phyloP scores from a whole-genome alignment of 2,888 invertebrate genomes.

The Gibbula magus region DNA sequence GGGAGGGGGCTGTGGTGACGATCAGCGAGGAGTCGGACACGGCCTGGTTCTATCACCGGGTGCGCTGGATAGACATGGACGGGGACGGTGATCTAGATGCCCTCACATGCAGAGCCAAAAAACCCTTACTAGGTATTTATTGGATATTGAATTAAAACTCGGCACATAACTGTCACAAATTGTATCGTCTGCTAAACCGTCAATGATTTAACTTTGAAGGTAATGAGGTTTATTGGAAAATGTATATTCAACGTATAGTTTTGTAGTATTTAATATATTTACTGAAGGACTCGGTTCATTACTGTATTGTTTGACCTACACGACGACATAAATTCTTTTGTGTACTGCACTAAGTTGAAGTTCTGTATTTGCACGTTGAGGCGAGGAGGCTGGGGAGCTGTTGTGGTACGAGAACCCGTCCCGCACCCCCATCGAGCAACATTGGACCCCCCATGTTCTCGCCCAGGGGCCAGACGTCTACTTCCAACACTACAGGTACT shows the following conservation, averaged over 20 bases:
- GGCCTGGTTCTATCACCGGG: slow-evolving; percentile 51
- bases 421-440: slow-evolving; percentile 34
- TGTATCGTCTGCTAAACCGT: no score
- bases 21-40: neutral
- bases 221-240: no score
- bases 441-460: slow-evolving; percentile 57
- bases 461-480: slow-evolving; percentile 55
- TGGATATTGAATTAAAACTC: no score
- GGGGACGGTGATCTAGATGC: slow-evolving; percentile 49
- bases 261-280: no score
- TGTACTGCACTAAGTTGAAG: no score
- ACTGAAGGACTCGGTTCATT: no score
- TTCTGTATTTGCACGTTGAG: slow-evolving; percentile 29
- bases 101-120: slow-evolving; percentile 42
- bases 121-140: slow-evolving; percentile 36
- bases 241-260: no score
- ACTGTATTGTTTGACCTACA: no score
- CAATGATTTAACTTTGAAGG: no score
- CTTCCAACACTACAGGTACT: slow-evolving; percentile 33
- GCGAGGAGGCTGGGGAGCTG: slow-evolving; percentile 49
- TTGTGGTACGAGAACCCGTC: slow-evolving; percentile 62
- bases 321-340: no score
- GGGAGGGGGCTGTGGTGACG: neutral
- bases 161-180: no score
- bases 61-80: slow-evolving; percentile 53